A percentile compares a stretch with the other conserved stretches of the same genome.
phyloP scores from a whole-genome alignment of 1,140 invertebrate species.

The Dendroctonus ponderosae region DNA sequence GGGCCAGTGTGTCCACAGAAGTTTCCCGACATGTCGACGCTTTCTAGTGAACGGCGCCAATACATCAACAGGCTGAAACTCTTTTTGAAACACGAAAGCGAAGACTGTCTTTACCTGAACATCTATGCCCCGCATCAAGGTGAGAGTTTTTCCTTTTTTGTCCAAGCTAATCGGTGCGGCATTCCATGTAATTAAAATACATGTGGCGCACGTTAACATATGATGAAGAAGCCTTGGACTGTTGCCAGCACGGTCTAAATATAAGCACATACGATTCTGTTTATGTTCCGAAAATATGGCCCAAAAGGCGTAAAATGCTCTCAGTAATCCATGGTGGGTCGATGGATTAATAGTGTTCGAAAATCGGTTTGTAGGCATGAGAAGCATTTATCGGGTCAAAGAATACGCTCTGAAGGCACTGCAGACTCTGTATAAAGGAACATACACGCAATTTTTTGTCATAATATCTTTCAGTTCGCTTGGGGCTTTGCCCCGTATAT shows the following conservation, averaged over 20 bases:
- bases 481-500: too few relatives aligned
- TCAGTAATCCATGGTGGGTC: too few relatives aligned
- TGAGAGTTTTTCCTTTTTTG: slow-evolving; percentile 49
- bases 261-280: slow-evolving; percentile 16
- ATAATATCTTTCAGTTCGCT: too few relatives aligned
- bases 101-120: slow-evolving; percentile 92
- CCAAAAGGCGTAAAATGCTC: too few relatives aligned
- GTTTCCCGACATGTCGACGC: slow-evolving; percentile 61
- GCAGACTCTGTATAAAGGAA: too few relatives aligned
- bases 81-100: slow-evolving; percentile 72
- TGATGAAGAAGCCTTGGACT: slow-evolving; percentile 12
- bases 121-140: slow-evolving; percentile 82
- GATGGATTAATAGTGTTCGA: too few relatives aligned
- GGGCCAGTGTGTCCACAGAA: slow-evolving; percentile 84
- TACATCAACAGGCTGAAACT: slow-evolving; percentile 70
- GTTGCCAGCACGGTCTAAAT: slow-evolving; percentile 14
- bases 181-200: slow-evolving; percentile 11
- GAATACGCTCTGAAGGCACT: too few relatives aligned
- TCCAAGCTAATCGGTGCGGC: not conserved
- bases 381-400: too few relatives aligned
- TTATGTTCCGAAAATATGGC: slow-evolving; percentile 5
- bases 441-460: too few relatives aligned
- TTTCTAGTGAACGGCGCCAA: slow-evolving; percentile 64
- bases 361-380: too few relatives aligned
- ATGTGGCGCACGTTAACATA: slow-evolving; percentile 8